Evolutionary conservation across 2,113 vertebrate genomes (phyloP).

Genomic region (Nipponia nippon): DNA sequence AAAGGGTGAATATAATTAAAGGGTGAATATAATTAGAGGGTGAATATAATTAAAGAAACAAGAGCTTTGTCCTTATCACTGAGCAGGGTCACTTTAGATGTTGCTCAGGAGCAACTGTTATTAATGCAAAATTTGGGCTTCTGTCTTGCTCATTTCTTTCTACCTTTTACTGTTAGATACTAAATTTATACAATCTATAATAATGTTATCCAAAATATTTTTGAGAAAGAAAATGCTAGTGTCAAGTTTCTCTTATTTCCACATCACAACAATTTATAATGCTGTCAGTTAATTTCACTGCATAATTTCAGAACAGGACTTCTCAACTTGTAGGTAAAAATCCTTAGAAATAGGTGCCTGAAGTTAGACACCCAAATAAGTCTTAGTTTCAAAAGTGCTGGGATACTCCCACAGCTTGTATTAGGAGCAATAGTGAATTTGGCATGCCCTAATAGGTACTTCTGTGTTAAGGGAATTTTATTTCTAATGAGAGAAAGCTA

Average conservation of each 20-base stretch:
- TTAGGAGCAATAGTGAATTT: background rate
- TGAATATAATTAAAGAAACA: background rate
- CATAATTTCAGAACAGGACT: background rate
- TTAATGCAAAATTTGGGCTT: background rate
- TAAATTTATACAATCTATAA: too few relatives aligned
- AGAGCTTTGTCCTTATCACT: background rate
- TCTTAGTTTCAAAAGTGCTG: background rate
- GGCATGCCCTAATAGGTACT: background rate
- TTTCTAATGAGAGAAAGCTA: background rate
- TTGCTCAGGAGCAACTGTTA: background rate
- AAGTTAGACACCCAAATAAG: background rate
- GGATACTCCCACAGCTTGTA: background rate
- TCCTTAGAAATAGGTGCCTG: background rate
- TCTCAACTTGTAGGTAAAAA: background rate
- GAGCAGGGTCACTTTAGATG: background rate
- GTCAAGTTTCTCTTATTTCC: background rate
- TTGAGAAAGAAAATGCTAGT: background rate
- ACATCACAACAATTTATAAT: background rate
- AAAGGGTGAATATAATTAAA: background rate
- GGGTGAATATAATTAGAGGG: background rate
- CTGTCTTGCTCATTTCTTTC: background rate
- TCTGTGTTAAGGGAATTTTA: background rate
- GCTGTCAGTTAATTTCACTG: background rate
- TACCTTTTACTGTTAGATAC: background rate
- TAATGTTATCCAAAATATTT: background rate